These are phyloP conservation scores for Urophycis tenuis DNA, from an alignment of 2,797 vertebrate species.

Conservation along the genomic window DNA sequence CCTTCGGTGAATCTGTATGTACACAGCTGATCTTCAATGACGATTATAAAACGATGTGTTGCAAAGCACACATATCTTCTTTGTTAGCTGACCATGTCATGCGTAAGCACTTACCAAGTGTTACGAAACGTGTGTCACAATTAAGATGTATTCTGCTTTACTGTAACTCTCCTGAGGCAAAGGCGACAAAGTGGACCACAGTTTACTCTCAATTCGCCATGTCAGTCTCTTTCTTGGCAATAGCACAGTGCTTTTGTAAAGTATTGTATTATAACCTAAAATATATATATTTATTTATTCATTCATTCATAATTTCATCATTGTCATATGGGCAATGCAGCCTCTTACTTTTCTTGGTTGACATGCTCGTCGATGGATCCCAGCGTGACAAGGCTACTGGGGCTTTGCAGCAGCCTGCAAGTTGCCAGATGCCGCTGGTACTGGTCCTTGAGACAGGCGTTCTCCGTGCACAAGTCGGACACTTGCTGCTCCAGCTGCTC, in stretches of 20 bases:
- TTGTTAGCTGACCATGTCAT: neutral
- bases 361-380: constrained; percentile 73
- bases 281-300: too few relatives aligned
- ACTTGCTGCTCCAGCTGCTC: constrained; percentile 95
- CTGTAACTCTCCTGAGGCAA: neutral
- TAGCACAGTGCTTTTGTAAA: neutral
- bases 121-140: neutral
- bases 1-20: neutral
- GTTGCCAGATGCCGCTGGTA: constrained; percentile 86
- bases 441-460: constrained; percentile 80
- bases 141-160: neutral
- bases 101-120: neutral
- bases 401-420: constrained; percentile 75
- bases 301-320: neutral
- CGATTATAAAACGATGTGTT: neutral
- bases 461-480: constrained; percentile 83
- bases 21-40: neutral
- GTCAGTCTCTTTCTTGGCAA: neutral
- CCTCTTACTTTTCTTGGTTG: constrained; percentile 77
- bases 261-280: neutral
- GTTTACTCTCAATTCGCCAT: neutral
- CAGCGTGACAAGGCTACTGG: constrained; percentile 55
- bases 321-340: neutral
- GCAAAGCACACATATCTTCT: neutral
- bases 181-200: neutral